A percentile compares a stretch with the other conserved stretches of the same genome.
These are phyloP conservation scores for Turritopsis rubra DNA, from an alignment of 30 jellyfish, hydroid and myxozoan genomes.

Conservation along the genomic window DNA sequence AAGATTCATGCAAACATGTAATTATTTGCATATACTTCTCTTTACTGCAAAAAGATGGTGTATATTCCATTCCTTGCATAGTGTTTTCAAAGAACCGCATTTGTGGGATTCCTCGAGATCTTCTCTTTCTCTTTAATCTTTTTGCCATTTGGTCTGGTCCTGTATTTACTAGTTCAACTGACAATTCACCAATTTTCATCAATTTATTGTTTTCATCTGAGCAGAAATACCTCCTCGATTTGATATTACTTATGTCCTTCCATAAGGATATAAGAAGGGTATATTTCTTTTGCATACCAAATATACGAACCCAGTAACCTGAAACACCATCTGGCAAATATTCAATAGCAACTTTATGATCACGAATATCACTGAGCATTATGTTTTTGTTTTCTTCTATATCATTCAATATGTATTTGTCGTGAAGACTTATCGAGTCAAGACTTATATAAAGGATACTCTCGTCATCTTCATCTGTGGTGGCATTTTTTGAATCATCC, in stretches of 20 bases:
- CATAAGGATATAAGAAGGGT: constrained; percentile 62
- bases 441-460: constrained; percentile 17
- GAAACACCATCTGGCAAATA: constrained; percentile 68
- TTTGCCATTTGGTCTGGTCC: not conserved
- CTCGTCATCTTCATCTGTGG: constrained; percentile 9
- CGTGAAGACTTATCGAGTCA: constrained; percentile 4
- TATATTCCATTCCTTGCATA: not conserved
- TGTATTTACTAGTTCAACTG: constrained; percentile 9
- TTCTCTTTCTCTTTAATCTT: not conserved
- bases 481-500: not conserved
- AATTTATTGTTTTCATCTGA: not conserved
- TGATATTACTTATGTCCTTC: constrained; percentile 7
- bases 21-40: constrained; percentile 13
- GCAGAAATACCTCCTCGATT: not conserved
- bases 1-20: constrained; percentile 17
- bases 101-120: not conserved
- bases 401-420: not conserved
- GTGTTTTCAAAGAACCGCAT: not conserved
- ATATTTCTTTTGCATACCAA: constrained; percentile 46
- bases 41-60: constrained; percentile 26
- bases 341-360: constrained; percentile 54
- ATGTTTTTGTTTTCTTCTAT: not conserved
- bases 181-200: constrained; percentile 28
- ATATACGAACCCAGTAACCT: constrained; percentile 74
- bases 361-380: constrained; percentile 32